Percentiles rank a stretch among this genome's conserved stretches.
phyloP scores from a whole-genome alignment of 2,797 vertebrate genomes.

The Denticeps clupeoides region DNA sequence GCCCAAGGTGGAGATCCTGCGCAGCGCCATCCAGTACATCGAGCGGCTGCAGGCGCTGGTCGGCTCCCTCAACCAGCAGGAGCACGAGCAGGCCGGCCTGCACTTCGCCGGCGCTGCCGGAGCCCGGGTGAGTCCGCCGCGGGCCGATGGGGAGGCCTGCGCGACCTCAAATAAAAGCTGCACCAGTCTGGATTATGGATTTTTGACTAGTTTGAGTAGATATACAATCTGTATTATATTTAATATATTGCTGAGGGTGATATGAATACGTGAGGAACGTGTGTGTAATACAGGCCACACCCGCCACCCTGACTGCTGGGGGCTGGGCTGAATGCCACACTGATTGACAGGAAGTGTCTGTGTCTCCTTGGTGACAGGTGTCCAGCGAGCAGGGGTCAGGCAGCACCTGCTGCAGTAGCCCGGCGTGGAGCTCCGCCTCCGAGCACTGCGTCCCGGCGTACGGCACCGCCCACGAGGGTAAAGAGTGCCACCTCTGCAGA shows the following conservation, averaged over 20 bases:
- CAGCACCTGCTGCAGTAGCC: constrained; percentile 92
- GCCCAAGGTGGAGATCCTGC: constrained; percentile 96
- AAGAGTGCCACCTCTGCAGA: constrained; percentile 9
- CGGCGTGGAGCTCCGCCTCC: constrained; percentile 82
- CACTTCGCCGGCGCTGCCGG: constrained; percentile 54
- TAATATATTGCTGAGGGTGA: too few species aligned
- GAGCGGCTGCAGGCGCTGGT: constrained; percentile 93
- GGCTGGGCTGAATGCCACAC: constrained; percentile 54
- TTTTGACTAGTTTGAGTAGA: too few species aligned
- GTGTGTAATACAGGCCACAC: too few species aligned
- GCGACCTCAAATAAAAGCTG: too few species aligned
- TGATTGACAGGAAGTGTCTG: constrained; percentile 58
- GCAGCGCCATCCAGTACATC: constrained; percentile 96
- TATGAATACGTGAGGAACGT: too few species aligned
- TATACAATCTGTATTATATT: too few species aligned
- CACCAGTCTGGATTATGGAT: too few species aligned
- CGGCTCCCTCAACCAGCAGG: constrained; percentile 91
- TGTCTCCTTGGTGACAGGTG: constrained; percentile 56
- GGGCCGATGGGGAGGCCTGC: too few species aligned
- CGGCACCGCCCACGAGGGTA: constrained; percentile 53
- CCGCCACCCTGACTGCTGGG: too few species aligned
- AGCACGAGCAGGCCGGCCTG: constrained; percentile 67
- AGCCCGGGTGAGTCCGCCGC: constrained; percentile 72
- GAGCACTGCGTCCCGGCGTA: constrained; percentile 62
- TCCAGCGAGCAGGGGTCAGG: constrained; percentile 77